These are phyloP conservation scores for Saxidomus purpurata DNA, from an alignment of 1,140 invertebrate genomes.

Conservation along the genomic window DNA sequence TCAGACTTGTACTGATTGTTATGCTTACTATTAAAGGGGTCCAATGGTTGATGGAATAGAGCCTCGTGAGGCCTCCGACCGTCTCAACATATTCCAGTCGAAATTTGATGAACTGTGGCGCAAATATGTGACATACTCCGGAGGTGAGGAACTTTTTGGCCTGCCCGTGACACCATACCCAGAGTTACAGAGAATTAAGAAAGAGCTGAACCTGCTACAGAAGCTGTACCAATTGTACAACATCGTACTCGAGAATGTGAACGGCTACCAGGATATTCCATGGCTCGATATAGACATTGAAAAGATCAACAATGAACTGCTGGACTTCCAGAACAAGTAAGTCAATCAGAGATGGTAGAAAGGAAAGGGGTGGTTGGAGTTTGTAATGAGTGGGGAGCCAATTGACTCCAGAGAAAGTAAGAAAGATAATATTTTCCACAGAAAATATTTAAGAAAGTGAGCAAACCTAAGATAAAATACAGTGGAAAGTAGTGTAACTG, in stretches of 20 bases:
- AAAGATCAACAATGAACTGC: conserved; percentile 98
- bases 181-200: conserved; percentile 95
- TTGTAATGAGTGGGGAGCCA: too few species aligned
- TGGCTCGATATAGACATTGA: conserved; percentile 97
- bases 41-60: conserved; percentile 97
- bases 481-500: too few species aligned
- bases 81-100: conserved; percentile 96
- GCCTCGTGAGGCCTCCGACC: conserved; percentile 97
- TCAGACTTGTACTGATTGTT: not conserved
- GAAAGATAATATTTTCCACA: too few species aligned
- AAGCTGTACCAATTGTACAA: conserved; percentile 99
- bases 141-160: conserved; percentile 97
- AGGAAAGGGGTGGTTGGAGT: too few species aligned
- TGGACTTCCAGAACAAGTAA: conserved; percentile 98
- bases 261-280: conserved; percentile 97
- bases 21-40: conserved; percentile 87
- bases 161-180: conserved; percentile 96
- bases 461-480: too few species aligned
- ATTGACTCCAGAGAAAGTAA: too few species aligned
- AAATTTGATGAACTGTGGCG: conserved; percentile 98
- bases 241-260: conserved; percentile 97
- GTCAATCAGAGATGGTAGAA: not conserved
- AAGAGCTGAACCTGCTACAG: conserved; percentile 97
- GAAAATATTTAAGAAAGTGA: too few species aligned
- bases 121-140: conserved; percentile 96